Evolutionary conservation across 2,797 vertebrate species (phyloP), one percentile per base, ranked within the genome.

Genomic region (Tapera naevia): DNA sequence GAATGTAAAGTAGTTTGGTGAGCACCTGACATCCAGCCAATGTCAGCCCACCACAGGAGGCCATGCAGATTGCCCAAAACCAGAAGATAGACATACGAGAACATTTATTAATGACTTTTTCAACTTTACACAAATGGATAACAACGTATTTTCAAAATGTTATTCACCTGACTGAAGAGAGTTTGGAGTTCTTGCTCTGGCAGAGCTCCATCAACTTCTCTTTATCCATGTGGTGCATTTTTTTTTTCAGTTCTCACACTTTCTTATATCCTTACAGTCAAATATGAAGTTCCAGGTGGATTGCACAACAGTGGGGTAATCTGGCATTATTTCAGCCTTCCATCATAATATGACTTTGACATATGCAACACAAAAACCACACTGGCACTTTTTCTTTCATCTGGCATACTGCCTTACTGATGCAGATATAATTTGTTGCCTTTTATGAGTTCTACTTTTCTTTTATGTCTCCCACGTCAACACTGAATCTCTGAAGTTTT

Each of bases 361-460:
- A 66, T 76, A 87, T 48, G 57, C 65, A 66, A 51, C 57, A 35
- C 51, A 85, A 80, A 76, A 46, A 17, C 14, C 35, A 32, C 64
- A 48, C 4, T 60, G 5, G 7, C 39, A 32, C 54, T 62, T 91
- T 51, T 94, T 71, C n/a, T 65, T 81, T 69, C 50, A 19, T 45
- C 73, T 96, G 91, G 43, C 78, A 45, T 27, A 15, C 37, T 66
- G 78, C 67, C 67, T 86, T 33, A 58, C 54, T 57, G 58, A 64
- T n/a, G 53, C 16, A 58, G 46, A 58, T 62, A 39, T 73, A 61
- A 86, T 88, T 78, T 90, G 12, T 80, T 93, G 67, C 28, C 53
- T 94, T 95, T 87, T 83, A 53, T 61, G 82, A 46, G 35, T 72
- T 71, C 41, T 75, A 21, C 45, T 89, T 88, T 73, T 88, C 66